These are phyloP conservation scores for Tanaodytes sp. DNA, from an alignment of 2,888 invertebrate genomes.

Conservation along the genomic window DNA sequence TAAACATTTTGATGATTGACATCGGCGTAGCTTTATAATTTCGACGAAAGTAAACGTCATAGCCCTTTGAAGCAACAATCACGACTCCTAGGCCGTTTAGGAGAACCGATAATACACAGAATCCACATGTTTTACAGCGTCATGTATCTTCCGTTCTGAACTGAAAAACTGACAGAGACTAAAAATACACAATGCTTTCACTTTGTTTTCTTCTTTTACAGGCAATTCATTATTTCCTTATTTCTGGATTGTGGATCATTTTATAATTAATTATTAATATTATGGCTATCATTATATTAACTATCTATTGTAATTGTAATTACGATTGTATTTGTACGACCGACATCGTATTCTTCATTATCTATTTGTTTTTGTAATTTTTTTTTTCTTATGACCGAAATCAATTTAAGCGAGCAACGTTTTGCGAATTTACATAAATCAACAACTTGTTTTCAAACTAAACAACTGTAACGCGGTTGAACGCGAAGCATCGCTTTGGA, in stretches of 20 bases:
- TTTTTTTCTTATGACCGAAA: conserved; percentile 6
- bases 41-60: conserved; percentile 42
- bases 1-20: conserved; percentile 48
- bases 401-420: conserved; percentile 10
- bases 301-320: conserved; percentile 28
- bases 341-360: no score
- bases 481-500: conserved; percentile 46
- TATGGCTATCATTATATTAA: not conserved
- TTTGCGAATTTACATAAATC: no score
- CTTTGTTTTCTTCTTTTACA: conserved; percentile 31
- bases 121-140: conserved; percentile 39
- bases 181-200: conserved; percentile 23
- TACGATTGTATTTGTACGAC: conserved; percentile 27
- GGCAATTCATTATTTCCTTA: conserved; percentile 7
- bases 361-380: no score
- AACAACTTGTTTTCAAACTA: no score
- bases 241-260: conserved; percentile 18
- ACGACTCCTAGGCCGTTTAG: conserved; percentile 34
- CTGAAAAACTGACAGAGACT: conserved; percentile 35
- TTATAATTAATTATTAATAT: conserved; percentile 17
- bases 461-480: conserved; percentile 28
- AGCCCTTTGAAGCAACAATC: conserved; percentile 45
- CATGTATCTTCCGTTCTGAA: conserved; percentile 43
- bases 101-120: conserved; percentile 31
- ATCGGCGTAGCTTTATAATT: conserved; percentile 49